Evolutionary conservation across 2,888 invertebrate species (phyloP).

Genomic region (Catocala sponsa): DNA sequence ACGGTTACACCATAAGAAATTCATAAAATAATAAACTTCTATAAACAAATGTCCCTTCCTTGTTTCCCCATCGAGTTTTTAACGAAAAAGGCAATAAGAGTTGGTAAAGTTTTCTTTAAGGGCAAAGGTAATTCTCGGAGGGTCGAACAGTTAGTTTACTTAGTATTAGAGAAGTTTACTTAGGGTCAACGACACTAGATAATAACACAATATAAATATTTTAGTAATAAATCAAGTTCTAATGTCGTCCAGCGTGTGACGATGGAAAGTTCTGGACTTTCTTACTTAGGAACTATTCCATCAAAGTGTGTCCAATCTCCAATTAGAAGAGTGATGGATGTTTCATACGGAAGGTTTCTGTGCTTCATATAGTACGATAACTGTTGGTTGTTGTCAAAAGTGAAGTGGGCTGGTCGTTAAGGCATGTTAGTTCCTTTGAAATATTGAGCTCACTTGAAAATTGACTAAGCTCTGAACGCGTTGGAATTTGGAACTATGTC

Average conservation of each 20-base stretch:
- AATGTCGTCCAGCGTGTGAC: constrained; percentile 9
- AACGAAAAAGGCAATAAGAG: constrained; percentile 72
- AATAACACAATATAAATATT: constrained; percentile 80
- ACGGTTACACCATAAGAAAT: constrained; percentile 10
- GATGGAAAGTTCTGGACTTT: constrained; percentile 9
- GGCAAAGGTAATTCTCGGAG: constrained; percentile 75
- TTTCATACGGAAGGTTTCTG: constrained; percentile 2
- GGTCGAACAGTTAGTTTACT: constrained; percentile 76
- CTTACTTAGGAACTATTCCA: constrained; percentile 3
- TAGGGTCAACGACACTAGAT: constrained; percentile 75
- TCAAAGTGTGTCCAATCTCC: constrained; percentile 20
- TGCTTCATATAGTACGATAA: neutral
- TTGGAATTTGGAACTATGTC: neutral
- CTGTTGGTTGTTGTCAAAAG: constrained; percentile 8
- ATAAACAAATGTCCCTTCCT: constrained; percentile 29
- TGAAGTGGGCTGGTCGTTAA: constrained; percentile 11
- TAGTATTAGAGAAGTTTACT: constrained; percentile 79
- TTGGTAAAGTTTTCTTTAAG: constrained; percentile 73
- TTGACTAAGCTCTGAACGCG: neutral
- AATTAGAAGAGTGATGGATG: constrained; percentile 29
- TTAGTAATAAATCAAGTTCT: constrained; percentile 66
- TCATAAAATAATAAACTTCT: constrained; percentile 41
- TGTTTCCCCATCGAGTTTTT: constrained; percentile 58
- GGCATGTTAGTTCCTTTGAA: constrained; percentile 14
- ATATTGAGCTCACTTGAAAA: neutral